A percentile compares a stretch with the other conserved stretches of the same genome.
Conservation (phyloP, 2,888 invertebrate species). For the Cactoblastis cactorum region DNA sequence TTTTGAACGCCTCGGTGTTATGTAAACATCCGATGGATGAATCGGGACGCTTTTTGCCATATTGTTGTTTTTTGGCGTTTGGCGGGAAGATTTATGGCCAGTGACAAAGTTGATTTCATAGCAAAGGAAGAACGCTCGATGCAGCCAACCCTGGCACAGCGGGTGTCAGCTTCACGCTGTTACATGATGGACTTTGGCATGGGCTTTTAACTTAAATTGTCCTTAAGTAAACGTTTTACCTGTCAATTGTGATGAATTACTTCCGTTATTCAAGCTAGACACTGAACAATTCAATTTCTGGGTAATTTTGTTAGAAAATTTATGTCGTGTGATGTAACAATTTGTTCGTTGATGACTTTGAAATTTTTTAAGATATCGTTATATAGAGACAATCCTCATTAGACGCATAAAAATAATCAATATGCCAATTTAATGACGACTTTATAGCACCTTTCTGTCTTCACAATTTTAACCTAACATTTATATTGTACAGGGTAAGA, state of each 20-base stretch:
- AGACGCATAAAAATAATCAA: no score
- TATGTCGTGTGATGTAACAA: conserved; percentile 13
- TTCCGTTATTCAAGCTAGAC: conserved; percentile 47
- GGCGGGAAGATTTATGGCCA: conserved; percentile 69
- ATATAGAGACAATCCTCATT: no score
- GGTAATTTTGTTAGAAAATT: conserved; percentile 24
- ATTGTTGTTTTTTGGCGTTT: conserved; percentile 49
- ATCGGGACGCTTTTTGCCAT: conserved; percentile 52
- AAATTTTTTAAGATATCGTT: neutral
- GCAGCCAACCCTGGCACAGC: conserved; percentile 45
- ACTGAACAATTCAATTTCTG: conserved; percentile 66
- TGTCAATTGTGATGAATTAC: conserved; percentile 69
- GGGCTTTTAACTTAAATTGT: conserved; percentile 71
- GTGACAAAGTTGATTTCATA: conserved; percentile 77
- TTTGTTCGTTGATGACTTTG: neutral
- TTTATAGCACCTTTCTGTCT: no score
- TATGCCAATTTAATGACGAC: no score
- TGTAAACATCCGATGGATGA: conserved; percentile 67
- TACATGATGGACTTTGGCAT: conserved; percentile 62
- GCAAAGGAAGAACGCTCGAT: conserved; percentile 44
- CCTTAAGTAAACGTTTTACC: conserved; percentile 71
- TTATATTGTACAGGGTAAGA: no score
- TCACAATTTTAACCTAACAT: no score
- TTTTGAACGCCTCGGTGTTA: conserved; percentile 53
- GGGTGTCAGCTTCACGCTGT: conserved; percentile 34